Base-by-base conservation (phyloP, 2,888 invertebrate species). In the Ctenicera cuprea region DNA sequence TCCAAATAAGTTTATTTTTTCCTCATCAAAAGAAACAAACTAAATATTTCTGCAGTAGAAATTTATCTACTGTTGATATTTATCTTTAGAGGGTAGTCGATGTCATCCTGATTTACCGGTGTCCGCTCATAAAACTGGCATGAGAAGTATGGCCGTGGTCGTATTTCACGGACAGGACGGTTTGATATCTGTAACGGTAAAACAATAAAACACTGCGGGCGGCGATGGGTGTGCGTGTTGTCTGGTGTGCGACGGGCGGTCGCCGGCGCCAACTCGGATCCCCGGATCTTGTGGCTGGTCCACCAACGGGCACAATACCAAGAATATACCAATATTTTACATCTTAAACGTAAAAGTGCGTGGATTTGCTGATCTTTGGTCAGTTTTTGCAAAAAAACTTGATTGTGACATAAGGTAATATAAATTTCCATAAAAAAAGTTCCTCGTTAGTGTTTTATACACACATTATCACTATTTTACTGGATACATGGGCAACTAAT, bases 121-220 rank as follows among this genome's bases (percentile, higher is more conserved):
- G 81, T 80, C 80, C 78, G 77, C 77, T 79, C 81, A 80, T 82
- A 82, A 82, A 80, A 79, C 75, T 68, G 78, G 74, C 79, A 78
- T 79, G 77, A 76, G 54, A 74, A 76, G 77, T 76, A 75, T 78
- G 79, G 76, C 74, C 72, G 76, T 78, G 80, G 80, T 78, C 78
- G 79, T 80, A 81, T 80, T 80, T 81, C 78, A 80, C 75, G 69
- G 73, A 68, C 71, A 67, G 71, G 74, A 78, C 76, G 81, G 80
- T 80, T 83, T 83, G 84, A 84, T 85, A 85, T 85, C 84, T 82
- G 84, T 85, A 86, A 86, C 86, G 86, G 86, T 86, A 86, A 87
- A 86, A 87, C 87, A 86, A 87, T 87, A 86, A 87, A 86, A 86
- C 86, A 82, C 87, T 83, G 83, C 86, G 84, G 86, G 86, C 84